A percentile compares a stretch with the other conserved stretches of the same genome.
Evolutionary conservation across 2,113 vertebrate species (phyloP).

Genomic region (Notiomystis cincta): DNA sequence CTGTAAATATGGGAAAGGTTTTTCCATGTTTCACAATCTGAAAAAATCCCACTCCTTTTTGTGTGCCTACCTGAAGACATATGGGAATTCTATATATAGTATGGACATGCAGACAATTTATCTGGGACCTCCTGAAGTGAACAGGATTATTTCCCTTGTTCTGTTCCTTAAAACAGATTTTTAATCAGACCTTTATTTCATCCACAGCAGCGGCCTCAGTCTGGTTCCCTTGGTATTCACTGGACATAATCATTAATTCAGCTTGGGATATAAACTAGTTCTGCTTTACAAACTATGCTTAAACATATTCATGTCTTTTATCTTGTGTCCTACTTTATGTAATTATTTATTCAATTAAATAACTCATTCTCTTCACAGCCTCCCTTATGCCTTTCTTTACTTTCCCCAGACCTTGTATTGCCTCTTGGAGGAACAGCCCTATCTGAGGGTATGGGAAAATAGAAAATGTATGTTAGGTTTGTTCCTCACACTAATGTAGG

Average conservation of each 20-base stretch:
- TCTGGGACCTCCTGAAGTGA: not conserved
- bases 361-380: not conserved
- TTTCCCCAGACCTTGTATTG: not conserved
- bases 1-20: not conserved
- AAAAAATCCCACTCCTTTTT: not conserved
- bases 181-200: not conserved
- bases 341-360: slow-evolving; percentile 26
- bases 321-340: not conserved
- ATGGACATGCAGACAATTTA: not conserved
- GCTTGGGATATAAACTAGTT: not conserved
- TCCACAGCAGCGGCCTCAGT: not conserved
- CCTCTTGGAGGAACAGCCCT: not conserved
- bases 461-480: not conserved
- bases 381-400: not conserved
- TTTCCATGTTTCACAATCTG: not conserved
- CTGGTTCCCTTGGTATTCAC: not conserved
- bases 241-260: not conserved
- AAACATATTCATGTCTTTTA: not conserved
- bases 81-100: not conserved
- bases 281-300: not conserved
- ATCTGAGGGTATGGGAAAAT: not conserved
- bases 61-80: not conserved
- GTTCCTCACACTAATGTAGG: not conserved
- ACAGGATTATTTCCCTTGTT: not conserved
- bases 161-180: not conserved